Base-by-base conservation (phyloP, 2,888 invertebrate genomes). In the Spicauda simplicius region DNA sequence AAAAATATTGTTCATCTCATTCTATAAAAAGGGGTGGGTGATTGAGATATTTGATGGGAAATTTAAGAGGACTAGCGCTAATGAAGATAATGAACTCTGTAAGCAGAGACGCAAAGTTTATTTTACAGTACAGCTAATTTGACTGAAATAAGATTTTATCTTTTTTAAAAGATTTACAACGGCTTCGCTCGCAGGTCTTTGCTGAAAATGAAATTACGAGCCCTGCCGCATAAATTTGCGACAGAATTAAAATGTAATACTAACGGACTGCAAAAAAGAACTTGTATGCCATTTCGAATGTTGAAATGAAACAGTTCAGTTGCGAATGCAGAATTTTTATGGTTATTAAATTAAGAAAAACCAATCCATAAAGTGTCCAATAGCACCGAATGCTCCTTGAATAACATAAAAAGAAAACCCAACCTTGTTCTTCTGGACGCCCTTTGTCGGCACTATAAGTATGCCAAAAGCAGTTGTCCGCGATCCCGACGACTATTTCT, bases 11-110 rank as follows among this genome's bases (percentile, higher is more conserved):
- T 11, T 18, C 67, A 10, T 54, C 58, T 14, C 11, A 10, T 16
- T 48, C 20, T 33, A 25, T 33, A 56, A 37, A 20, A 54, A 48
- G 48, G 48, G 48, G 48, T 48, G 57, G 18, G 59, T 61, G 30
- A 54, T 20, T 67, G 66, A 54, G 45, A 48, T 37, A 57, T 59
- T 50, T 60, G 63, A 70, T 69, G 68, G 45, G 45, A 66, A 62
- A 48, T 48, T 48, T 48, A 16, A 48, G 48, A 48, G 48, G n/a
- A 48, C 48, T 4, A 45, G 50, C n/a, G 8, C 8, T 20, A 50
- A n/a, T 59, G 19, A 41, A 45, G 1, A 58, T 45, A 45, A 20
- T 58, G n/a, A 59, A 20, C 30, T 30, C 41, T 59, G 45, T 59
- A 48, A 30, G 1, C 25, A 30, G 3, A 19, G 4, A 12, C 8